A percentile compares a stretch with the other conserved stretches of the same genome.
Evolutionary conservation across 2,888 invertebrate genomes (phyloP).

Genomic region (Drosophila buzzatii): DNA sequence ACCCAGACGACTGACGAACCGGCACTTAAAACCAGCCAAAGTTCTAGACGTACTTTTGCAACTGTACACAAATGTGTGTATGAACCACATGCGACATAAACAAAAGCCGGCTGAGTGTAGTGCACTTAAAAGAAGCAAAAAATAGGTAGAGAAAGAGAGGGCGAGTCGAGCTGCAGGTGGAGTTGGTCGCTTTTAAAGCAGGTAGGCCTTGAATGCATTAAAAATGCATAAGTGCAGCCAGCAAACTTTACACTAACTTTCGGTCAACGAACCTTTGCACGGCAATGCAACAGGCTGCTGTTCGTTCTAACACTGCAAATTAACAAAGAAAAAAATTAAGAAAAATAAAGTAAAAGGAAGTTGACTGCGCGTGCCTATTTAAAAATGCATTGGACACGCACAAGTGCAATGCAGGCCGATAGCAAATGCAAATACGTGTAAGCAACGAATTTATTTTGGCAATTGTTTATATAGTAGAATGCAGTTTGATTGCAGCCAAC

Average conservation of each 20-base stretch:
- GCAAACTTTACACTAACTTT: conserved; percentile 20
- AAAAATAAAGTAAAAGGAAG: background rate
- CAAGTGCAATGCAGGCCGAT: background rate
- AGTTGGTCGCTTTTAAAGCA: conserved; percentile 24
- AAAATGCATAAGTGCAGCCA: conserved; percentile 64
- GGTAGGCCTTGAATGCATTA: conserved; percentile 60
- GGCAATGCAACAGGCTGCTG: conserved; percentile 40
- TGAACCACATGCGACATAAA: conserved; percentile 62
- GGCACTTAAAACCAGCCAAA: conserved; percentile 66
- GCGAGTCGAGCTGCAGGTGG: conserved; percentile 17
- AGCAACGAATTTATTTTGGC: background rate
- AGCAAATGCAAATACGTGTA: background rate
- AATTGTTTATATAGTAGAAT: background rate
- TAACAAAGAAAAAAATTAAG: background rate
- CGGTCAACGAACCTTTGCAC: conserved; percentile 66
- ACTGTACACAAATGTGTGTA: conserved; percentile 18
- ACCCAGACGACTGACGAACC: conserved; percentile 49
- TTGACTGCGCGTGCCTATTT: conserved; percentile 6
- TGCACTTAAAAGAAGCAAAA: conserved; percentile 54
- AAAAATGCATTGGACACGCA: conserved; percentile 34
- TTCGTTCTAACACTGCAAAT: conserved; percentile 9
- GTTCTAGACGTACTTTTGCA: conserved; percentile 64
- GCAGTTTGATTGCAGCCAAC: conserved; percentile 6
- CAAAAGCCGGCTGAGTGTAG: conserved; percentile 65
- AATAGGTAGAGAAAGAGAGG: background rate